phyloP scores from a whole-genome alignment of 2,113 vertebrate species.

The Bubo scandiacus region DNA sequence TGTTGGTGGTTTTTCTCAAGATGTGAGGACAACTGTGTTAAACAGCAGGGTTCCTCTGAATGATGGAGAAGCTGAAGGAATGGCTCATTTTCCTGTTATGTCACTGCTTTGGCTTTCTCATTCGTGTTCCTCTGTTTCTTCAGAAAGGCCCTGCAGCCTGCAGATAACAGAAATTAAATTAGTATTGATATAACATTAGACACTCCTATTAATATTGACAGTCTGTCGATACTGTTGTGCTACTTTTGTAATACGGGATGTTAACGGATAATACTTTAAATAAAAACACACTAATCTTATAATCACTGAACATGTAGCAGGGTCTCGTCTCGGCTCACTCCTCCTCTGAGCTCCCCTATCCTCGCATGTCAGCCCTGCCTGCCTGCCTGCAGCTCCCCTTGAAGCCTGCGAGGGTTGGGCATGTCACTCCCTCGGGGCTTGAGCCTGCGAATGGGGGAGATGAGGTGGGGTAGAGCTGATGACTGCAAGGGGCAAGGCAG shows the following conservation, averaged over 20 bases:
- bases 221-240: conserved; percentile 66
- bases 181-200: conserved; percentile 74
- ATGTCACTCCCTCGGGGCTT: not conserved
- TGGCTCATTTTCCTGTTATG: conserved; percentile 8
- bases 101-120: conserved; percentile 36
- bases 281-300: conserved; percentile 64
- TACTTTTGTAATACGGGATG: conserved; percentile 62
- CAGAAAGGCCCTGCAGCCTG: conserved; percentile 56
- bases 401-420: accelerated
- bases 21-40: not conserved
- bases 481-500: not conserved
- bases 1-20: not conserved
- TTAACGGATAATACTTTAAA: conserved; percentile 68
- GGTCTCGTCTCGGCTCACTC: not conserved
- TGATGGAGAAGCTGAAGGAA: conserved; percentile 37
- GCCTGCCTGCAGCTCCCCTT: not conserved
- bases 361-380: not conserved
- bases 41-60: not conserved
- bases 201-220: conserved; percentile 74
- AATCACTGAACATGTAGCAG: conserved; percentile 18
- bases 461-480: not conserved
- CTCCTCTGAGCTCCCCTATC: not conserved
- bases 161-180: conserved; percentile 72
- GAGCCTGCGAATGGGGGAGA: accelerated
- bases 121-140: conserved; percentile 53